Evolutionary conservation across 2,113 vertebrate genomes (phyloP).

Genomic region (Podarcis raffonei): DNA sequence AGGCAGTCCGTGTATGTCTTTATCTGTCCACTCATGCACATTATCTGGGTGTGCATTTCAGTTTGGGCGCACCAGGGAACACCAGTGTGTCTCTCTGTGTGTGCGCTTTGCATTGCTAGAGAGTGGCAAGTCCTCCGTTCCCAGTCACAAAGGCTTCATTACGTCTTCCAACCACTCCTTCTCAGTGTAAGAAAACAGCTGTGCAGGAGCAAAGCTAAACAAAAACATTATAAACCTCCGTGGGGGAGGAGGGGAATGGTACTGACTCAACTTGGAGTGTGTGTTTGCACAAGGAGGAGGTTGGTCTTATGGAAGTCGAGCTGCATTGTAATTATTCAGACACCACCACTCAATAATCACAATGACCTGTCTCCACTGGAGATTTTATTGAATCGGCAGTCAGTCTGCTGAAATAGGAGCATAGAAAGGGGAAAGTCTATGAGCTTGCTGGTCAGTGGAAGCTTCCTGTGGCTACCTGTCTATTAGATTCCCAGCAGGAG

Average conservation of each 20-base stretch:
- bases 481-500: constrained; percentile 44
- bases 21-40: too few relatives aligned
- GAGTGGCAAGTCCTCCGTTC: background rate
- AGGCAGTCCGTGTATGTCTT: too few relatives aligned
- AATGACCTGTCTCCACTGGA: constrained; percentile 39
- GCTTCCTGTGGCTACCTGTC: constrained; percentile 20
- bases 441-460: constrained; percentile 11
- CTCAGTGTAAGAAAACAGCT: background rate
- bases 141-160: background rate
- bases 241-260: background rate
- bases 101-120: background rate
- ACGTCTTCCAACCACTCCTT: background rate
- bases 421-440: background rate
- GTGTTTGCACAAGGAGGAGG: too few relatives aligned
- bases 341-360: constrained; percentile 1
- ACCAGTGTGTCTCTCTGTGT: too few relatives aligned
- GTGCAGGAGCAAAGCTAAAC: background rate
- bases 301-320: background rate
- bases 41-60: too few relatives aligned
- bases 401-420: background rate
- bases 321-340: constrained; percentile 24
- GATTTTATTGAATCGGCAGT: constrained; percentile 12
- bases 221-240: background rate
- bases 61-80: too few relatives aligned
- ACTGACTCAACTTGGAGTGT: background rate